A percentile compares a stretch with the other conserved stretches of the same genome.
Evolutionary conservation across 1,140 invertebrate species (phyloP).

Genomic region (Drosophila simulans): DNA sequence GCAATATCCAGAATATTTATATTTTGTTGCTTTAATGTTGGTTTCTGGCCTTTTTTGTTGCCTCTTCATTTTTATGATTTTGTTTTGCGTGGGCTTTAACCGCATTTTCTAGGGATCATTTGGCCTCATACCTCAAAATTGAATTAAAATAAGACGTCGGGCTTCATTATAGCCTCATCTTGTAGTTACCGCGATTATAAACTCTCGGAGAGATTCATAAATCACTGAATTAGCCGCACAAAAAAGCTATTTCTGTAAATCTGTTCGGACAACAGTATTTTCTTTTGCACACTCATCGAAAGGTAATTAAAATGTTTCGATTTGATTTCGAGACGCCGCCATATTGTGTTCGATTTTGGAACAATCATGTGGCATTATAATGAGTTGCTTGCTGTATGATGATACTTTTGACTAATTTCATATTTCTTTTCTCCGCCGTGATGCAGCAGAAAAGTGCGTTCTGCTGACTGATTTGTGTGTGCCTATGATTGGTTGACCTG

Average conservation of each 20-base stretch:
- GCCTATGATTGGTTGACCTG: slow-evolving; percentile 56
- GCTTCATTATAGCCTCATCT: slow-evolving; percentile 23
- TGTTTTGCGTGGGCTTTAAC: slow-evolving; percentile 50
- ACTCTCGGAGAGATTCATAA: slow-evolving; percentile 30
- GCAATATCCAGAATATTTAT: slow-evolving; percentile 44
- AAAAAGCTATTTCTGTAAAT: slow-evolving; percentile 38
- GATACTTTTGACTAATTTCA: slow-evolving; percentile 76
- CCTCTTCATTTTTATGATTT: slow-evolving; percentile 5
- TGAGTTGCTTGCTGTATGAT: slow-evolving; percentile 33
- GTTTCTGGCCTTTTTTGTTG: slow-evolving; percentile 6
- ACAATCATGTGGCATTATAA: slow-evolving; percentile 57
- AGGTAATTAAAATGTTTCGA: slow-evolving; percentile 84
- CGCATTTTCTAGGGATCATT: slow-evolving; percentile 41
- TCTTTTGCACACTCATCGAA: slow-evolving; percentile 81
- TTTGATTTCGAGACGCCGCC: slow-evolving; percentile 58
- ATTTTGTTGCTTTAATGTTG: slow-evolving; percentile 54
- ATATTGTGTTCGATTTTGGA: slow-evolving; percentile 46
- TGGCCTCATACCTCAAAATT: slow-evolving; percentile 42
- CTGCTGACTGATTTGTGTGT: slow-evolving; percentile 25
- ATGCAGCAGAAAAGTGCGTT: slow-evolving; percentile 52
- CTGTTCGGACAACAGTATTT: slow-evolving; percentile 37
- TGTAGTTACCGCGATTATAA: slow-evolving; percentile 1
- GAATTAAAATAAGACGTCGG: slow-evolving; percentile 45
- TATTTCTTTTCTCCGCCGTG: slow-evolving; percentile 54
- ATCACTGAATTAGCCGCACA: slow-evolving; percentile 51